phyloP scores from a whole-genome alignment of 2,888 invertebrate species.

The Colletes collaris region DNA sequence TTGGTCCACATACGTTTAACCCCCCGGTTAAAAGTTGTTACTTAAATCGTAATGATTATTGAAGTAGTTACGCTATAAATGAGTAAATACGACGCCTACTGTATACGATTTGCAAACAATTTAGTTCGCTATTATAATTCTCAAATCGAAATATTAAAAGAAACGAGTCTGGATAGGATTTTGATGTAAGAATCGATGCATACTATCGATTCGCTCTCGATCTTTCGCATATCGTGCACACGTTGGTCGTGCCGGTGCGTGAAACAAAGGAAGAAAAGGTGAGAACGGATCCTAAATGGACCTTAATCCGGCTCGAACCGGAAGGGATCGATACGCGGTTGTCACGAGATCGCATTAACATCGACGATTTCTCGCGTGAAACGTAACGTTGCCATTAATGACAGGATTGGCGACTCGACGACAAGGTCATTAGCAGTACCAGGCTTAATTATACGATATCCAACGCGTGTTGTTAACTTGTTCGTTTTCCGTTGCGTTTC shows the following conservation, averaged over 20 bases:
- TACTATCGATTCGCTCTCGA: no score
- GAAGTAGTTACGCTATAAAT: no score
- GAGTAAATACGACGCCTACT: no score
- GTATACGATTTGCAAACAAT: no score
- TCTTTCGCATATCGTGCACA: no score
- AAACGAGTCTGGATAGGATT: no score
- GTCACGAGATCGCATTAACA: slow-evolving; percentile 47
- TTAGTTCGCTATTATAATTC: no score
- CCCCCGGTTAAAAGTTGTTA: no score
- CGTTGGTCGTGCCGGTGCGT: neutral
- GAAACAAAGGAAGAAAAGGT: neutral
- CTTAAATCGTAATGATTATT: no score
- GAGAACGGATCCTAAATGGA: slow-evolving; percentile 24
- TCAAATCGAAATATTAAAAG: no score
- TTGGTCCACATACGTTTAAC: no score
- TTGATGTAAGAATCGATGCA: no score
- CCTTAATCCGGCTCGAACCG: slow-evolving; percentile 16
- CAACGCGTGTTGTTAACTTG: slow-evolving; percentile 35
- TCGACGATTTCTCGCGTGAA: slow-evolving; percentile 47
- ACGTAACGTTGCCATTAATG: slow-evolving; percentile 49
- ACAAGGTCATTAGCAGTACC: slow-evolving; percentile 47
- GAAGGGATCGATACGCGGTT: slow-evolving; percentile 13
- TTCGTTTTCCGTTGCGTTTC: slow-evolving; percentile 46
- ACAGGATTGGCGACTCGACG: slow-evolving; percentile 20
- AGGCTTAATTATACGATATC: slow-evolving; percentile 37